These are phyloP conservation scores for Ginglymostoma cirratum DNA, from an alignment of 2,113 vertebrate genomes.

Conservation along the genomic window DNA sequence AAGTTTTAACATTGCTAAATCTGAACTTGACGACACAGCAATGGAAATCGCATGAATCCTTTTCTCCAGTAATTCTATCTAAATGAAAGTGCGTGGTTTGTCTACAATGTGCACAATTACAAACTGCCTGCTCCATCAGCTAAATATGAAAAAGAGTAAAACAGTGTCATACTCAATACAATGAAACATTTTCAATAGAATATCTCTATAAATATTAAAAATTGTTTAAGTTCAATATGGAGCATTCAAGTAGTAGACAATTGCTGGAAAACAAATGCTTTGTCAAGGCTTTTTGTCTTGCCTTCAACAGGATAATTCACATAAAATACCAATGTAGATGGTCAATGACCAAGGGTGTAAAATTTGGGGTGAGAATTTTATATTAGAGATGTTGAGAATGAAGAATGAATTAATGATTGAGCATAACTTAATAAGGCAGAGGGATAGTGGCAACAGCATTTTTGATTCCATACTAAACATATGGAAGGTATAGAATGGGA, in stretches of 20 bases:
- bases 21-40: constrained; percentile 23
- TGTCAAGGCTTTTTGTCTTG: too few relatives aligned
- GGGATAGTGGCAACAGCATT: not conserved
- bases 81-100: not conserved
- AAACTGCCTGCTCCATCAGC: constrained; percentile 33
- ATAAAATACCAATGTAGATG: too few relatives aligned
- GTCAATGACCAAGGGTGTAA: not conserved
- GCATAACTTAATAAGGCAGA: too few relatives aligned
- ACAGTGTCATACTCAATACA: constrained; percentile 42
- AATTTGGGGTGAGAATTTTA: not conserved
- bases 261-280: too few relatives aligned
- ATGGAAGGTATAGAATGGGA: not conserved
- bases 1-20: constrained; percentile 35
- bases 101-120: constrained; percentile 29
- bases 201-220: not conserved
- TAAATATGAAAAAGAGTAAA: constrained; percentile 43
- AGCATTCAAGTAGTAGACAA: not conserved
- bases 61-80: not conserved
- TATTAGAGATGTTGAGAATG: not conserved
- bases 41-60: not conserved
- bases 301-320: too few relatives aligned
- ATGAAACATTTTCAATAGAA: constrained; percentile 37
- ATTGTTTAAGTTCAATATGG: not conserved
- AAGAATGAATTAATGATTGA: not conserved
- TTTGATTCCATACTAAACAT: not conserved